Base-by-base conservation (phyloP, 92 coral and sea anemone species). In the Heteractis magnifica region DNA sequence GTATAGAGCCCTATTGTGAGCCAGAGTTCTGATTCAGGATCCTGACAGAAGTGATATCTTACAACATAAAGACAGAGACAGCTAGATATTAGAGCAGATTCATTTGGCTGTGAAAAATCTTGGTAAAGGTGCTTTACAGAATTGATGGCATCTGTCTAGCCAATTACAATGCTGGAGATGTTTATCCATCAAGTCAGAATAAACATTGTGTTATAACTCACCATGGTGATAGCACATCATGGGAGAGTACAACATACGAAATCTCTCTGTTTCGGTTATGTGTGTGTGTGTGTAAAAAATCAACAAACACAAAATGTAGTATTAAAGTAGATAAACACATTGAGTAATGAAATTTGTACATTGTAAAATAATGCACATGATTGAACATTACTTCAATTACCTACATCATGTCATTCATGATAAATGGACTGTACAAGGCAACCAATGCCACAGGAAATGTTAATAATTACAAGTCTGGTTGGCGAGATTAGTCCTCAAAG, bases 401-500 rank as follows among this genome's bases (percentile, higher is more conserved):
- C 10, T 13, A 9, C 65, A 65, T 18, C 16, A 23, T 68, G 49
- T 68, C 15, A 64, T 68, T 21, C 49, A 8, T 16, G 13, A 26
- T 23, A 8, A 68, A 68, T 68, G 26, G 73, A 68, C 73, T 68
- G 73, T 68, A 68, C 73, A 68, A 10, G 9, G 58, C 13, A 12
- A 53, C 58, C 9, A 53, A 53, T 53, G 58, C 13, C 26, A 68
- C 21, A 68, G 49, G 23, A 26, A 68, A 26, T 68, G 58, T 53
- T 34, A 0, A 34, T 68, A 18, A 68, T 68, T 21, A 21, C 73
- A 68, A 5, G 49, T 19, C 26, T 64, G 26, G 26, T 18, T 48
- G 20, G 73, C 4, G 9, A 7, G 11, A 23, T 68, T 48, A 68
- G 73, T 68, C 73, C 73, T 68, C 73, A 68, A 68, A 81, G 77